Evolutionary conservation across 2,888 invertebrate genomes (phyloP), one percentile per base, ranked within the genome.

Genomic region (Cerastoderma edule): DNA sequence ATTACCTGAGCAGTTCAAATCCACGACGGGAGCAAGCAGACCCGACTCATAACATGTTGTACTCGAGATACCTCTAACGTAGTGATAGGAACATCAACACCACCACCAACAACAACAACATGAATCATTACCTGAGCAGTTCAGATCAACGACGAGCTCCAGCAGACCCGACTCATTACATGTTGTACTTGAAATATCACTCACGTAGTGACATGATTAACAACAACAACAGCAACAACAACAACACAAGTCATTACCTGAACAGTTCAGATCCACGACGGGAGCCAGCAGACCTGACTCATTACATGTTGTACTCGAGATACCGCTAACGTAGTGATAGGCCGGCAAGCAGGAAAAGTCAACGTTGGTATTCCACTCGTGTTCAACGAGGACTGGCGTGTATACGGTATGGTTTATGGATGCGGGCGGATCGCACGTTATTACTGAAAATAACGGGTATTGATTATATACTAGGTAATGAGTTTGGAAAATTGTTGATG

Each of bases 121-220:
- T n/a, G n/a, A n/a, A n/a, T n/a, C n/a, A n/a, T n/a, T n/a, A n/a
- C n/a, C n/a, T 60, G 81, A 81, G 60, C 81, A 81, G 60, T 81
- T 39, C 8, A 81, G 32, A 48, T 78, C 75, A 5, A 71, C 64
- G 6, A 39, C 39, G 10, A 73, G 78, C 60, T 75, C 75, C 24
- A 81, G 78, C 6, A 44, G 27, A 28, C 81, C 81, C 32, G 73
- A 68, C 32, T 81, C 81, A 33, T 81, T 81, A 68, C 81, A 81
- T 0, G 75, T 75, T 1, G 73, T 73, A 4, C 3, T 48, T 22
- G 56, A 48, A 13, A 70, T 72, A 8, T 78, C 81, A 35, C 71
- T 66, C 1, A 81, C 33, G 50, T 81, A 78, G 44, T 81, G 81
- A 54, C 78, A 78, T 60, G n/a, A n/a, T n/a, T n/a, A n/a, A n/a